phyloP scores from a whole-genome alignment of 1,140 invertebrate species.

The Drosophila repleta region DNA sequence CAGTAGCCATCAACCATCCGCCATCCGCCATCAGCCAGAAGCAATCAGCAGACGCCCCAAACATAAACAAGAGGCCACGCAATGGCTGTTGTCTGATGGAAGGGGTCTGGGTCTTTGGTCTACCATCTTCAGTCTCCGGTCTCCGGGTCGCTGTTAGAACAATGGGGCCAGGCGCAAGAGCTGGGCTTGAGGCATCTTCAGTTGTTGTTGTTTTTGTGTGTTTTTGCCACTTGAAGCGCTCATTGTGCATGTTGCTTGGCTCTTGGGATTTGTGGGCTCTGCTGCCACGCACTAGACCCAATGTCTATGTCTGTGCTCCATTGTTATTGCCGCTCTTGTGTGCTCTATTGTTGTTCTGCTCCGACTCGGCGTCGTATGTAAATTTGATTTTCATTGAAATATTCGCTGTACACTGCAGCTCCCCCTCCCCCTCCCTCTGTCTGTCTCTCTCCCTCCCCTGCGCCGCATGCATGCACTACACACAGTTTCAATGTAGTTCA shows the following conservation, averaged over 20 bases:
- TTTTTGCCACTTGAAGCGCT: slow-evolving; percentile 53
- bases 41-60: slow-evolving; percentile 33
- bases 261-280: slow-evolving; percentile 24
- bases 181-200: slow-evolving; percentile 61
- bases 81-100: slow-evolving; percentile 48
- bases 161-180: slow-evolving; percentile 47
- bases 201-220: not conserved
- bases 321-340: slow-evolving; percentile 52
- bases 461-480: not conserved
- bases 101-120: slow-evolving; percentile 10
- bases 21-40: not conserved
- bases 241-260: slow-evolving; percentile 65
- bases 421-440: not conserved
- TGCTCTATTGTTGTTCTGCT: slow-evolving; percentile 38
- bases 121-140: slow-evolving; percentile 26
- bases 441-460: not conserved
- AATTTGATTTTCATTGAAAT: slow-evolving; percentile 66
- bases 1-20: slow-evolving; percentile 38
- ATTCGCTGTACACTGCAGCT: slow-evolving; percentile 22
- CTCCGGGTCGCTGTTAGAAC: slow-evolving; percentile 52
- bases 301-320: slow-evolving; percentile 51
- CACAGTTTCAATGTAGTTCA: slow-evolving; percentile 58
- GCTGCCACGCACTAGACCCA: slow-evolving; percentile 69
- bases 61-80: slow-evolving; percentile 75
- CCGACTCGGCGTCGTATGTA: slow-evolving; percentile 56